A percentile compares a stretch with the other conserved stretches of the same genome.
Evolutionary conservation across 2,888 invertebrate genomes (phyloP).

Genomic region (Caradrina kadenii): DNA sequence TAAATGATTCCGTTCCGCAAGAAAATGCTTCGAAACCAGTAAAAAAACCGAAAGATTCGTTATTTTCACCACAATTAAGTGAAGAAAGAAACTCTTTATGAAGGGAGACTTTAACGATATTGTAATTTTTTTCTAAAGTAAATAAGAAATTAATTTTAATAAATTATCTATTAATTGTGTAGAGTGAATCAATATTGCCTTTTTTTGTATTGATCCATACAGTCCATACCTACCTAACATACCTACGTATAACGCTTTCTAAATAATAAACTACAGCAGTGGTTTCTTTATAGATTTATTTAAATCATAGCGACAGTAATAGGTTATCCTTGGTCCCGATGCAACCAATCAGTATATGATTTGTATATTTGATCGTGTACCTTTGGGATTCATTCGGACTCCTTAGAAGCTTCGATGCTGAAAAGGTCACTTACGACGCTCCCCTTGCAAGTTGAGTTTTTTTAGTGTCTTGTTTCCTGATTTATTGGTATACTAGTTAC

Average conservation of each 20-base stretch:
- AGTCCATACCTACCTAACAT: no score
- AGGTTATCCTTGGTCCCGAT: constrained; percentile 70
- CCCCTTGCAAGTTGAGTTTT: constrained; percentile 8
- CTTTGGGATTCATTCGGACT: constrained; percentile 46
- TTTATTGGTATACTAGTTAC: constrained; percentile 14
- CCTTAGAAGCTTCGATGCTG: constrained; percentile 13
- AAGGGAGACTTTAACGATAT: neutral
- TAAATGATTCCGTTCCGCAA: constrained; percentile 14
- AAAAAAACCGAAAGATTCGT: constrained; percentile 25
- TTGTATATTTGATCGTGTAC: constrained; percentile 56
- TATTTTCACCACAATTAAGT: neutral
- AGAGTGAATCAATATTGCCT: neutral
- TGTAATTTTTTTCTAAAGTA: constrained; percentile 9
- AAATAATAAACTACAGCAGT: constrained; percentile 4
- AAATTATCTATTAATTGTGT: constrained; percentile 11
- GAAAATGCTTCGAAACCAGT: constrained; percentile 35
- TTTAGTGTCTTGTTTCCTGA: constrained; percentile 40
- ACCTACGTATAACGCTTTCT: neutral
- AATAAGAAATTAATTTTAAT: constrained; percentile 2
- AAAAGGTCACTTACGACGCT: constrained; percentile 23
- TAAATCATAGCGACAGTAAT: constrained; percentile 62
- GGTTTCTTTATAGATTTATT: constrained; percentile 14
- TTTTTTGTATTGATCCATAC: no score
- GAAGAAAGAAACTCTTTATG: constrained; percentile 13
- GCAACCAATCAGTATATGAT: constrained; percentile 77